Conservation (phyloP, 2,113 vertebrate species). For the Gobiocypris rarus region DNA sequence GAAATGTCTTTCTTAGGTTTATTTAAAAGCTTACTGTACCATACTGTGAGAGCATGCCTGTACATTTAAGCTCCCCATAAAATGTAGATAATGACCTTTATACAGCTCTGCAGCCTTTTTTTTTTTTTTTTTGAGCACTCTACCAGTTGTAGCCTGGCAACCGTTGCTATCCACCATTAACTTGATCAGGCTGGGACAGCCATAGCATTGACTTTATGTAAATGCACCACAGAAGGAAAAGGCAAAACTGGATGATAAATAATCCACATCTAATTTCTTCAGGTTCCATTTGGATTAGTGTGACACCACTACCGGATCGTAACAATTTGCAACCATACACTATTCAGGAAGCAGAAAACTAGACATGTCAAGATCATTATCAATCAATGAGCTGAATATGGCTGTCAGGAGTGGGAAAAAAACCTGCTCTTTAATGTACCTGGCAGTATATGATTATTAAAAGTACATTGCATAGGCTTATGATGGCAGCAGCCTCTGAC, state of each 20-base stretch:
- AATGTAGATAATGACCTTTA: slow-evolving; percentile 29
- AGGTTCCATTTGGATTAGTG: slow-evolving; percentile 1
- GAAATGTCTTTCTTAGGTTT: not conserved
- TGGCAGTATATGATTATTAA: not conserved
- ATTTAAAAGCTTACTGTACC: not conserved
- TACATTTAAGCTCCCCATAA: not conserved
- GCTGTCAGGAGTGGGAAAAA: too few species aligned
- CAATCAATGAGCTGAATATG: not conserved
- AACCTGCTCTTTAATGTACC: not conserved
- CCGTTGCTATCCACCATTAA: slow-evolving; percentile 23
- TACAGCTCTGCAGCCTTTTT: not conserved
- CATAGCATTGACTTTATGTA: slow-evolving; percentile 33
- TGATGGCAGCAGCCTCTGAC: not conserved
- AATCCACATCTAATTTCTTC: not conserved
- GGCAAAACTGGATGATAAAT: not conserved
- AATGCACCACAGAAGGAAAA: slow-evolving; percentile 15
- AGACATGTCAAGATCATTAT: not conserved
- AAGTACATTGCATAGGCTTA: not conserved
- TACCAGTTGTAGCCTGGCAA: slow-evolving; percentile 27
- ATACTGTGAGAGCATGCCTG: not conserved
- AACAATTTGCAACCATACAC: not conserved
- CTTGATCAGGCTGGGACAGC: slow-evolving; percentile 8
- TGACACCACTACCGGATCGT: not conserved
- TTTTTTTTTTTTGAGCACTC: not conserved
- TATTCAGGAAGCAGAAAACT: not conserved